A percentile compares a stretch with the other conserved stretches of the same genome.
Evolutionary conservation across 2,113 vertebrate species (phyloP).

Genomic region (Argyrosomus japonicus): DNA sequence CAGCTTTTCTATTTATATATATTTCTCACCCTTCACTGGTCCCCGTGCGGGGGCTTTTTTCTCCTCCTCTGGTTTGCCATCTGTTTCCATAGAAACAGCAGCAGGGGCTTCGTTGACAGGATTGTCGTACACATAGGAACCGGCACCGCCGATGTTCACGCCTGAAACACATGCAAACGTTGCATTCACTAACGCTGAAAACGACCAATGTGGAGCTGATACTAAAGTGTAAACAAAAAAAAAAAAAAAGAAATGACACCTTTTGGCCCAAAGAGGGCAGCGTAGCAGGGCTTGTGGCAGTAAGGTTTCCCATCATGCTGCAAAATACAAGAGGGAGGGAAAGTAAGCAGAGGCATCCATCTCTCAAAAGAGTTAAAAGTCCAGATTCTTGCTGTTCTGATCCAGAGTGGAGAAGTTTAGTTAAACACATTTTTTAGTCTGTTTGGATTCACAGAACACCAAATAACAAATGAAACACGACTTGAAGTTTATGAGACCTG

Average conservation of each 20-base stretch:
- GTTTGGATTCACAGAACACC: slow-evolving; percentile 18
- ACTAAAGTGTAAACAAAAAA: not conserved
- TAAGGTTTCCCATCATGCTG: slow-evolving; percentile 89
- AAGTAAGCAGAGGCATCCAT: not conserved
- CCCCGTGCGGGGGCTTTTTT: slow-evolving; percentile 86
- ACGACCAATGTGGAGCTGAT: not conserved
- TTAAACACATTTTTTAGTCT: slow-evolving; percentile 22
- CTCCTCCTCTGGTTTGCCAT: slow-evolving; percentile 85
- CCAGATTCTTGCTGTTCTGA: not conserved
- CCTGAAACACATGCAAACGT: slow-evolving; percentile 75
- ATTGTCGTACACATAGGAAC: slow-evolving; percentile 91
- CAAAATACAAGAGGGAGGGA: slow-evolving; percentile 5
- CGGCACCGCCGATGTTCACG: slow-evolving; percentile 93
- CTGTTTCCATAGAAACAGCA: slow-evolving; percentile 84
- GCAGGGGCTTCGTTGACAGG: slow-evolving; percentile 81
- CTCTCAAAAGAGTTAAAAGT: not conserved
- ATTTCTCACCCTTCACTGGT: slow-evolving; percentile 90
- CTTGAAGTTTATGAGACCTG: not conserved
- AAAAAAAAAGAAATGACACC: slow-evolving; percentile 71
- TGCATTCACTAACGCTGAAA: not conserved
- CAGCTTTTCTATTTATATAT: slow-evolving; percentile 32
- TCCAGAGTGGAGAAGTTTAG: not conserved
- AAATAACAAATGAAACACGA: not conserved
- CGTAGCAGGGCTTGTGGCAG: slow-evolving; percentile 90
- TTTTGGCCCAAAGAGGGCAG: slow-evolving; percentile 88